Evolutionary conservation across 2,113 vertebrate species (phyloP), one percentile per base, ranked within the genome.

Genomic region (Chrysemys picta): DNA sequence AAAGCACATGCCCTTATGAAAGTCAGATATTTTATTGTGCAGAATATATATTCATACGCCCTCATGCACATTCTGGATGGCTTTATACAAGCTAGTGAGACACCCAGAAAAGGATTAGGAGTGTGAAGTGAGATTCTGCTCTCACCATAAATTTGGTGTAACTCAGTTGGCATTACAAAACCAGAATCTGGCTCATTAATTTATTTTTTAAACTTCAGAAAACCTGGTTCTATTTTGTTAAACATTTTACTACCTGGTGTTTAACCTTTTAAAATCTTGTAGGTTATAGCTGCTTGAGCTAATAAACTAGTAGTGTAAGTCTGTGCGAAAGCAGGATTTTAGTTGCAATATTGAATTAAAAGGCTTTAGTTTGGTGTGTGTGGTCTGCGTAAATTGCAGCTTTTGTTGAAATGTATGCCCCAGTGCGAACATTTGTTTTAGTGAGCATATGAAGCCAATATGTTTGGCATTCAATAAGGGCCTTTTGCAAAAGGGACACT

Each of bases 221-320:
- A 92, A 78, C 90, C n/a, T 80, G 59, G 65, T 29, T 93, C 31
- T 89, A 27, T 53, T 88, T 94, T 85, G 52, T 79, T 54, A 96
- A 91, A 13, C 92, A 14, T 93, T 94, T 84, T 85, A 82, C 47
- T 78, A 89, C 90, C 72, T 89, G 89, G 45, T 31, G 21, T 83
- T 80, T 89, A 62, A 50, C 84, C 22, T 80, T 91, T 89, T 83
- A 81, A 92, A 93, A 83, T 91, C 79, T 89, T 82, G 50, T 25
- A 53, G 80, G 82, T 78, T 92, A 89, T 94, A 93, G 80, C 35
- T 95, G 50, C 83, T 88, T 65, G 50, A 93, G 49, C 80, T 94
- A 80, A 82, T 95, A 87, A 95, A 95, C 79, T 86, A 11, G 27
- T 94, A 45, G 29, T 84, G 3, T 1, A 38, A 78, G 72, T 79